phyloP scores from a whole-genome alignment of 2,113 vertebrate species.

The Leucosticte australis region DNA sequence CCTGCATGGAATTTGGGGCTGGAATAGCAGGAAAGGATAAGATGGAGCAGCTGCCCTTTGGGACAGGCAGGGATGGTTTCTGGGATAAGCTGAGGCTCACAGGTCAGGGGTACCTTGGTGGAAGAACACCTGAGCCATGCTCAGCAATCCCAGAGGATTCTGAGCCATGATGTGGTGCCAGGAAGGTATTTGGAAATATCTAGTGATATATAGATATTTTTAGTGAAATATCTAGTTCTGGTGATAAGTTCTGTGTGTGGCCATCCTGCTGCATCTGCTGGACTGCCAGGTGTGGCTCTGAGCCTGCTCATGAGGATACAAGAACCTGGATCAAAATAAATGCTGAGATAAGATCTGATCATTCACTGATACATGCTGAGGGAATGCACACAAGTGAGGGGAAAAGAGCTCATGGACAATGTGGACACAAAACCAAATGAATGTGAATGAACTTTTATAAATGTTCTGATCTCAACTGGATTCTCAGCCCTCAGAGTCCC shows the following conservation, averaged over 20 bases:
- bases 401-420: background rate
- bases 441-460: background rate
- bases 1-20: background rate
- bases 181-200: background rate
- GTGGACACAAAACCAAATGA: background rate
- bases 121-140: background rate
- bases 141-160: background rate
- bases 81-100: background rate
- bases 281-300: background rate
- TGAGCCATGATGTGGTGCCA: background rate
- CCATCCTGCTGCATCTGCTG: background rate
- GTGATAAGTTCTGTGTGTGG: background rate
- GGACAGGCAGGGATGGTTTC: background rate
- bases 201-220: too few relatives aligned
- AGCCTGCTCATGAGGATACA: background rate
- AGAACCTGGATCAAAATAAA: background rate
- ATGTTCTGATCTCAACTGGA: background rate
- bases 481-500: background rate
- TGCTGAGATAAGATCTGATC: background rate
- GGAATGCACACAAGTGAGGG: background rate
- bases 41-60: background rate
- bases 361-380: background rate
- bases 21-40: background rate
- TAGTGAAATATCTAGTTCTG: too few relatives aligned
- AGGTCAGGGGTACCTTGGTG: rapidly evolving